Percentiles rank a stretch among this genome's conserved stretches.
Conservation (phyloP, 1,140 invertebrate genomes). For the Vanessa tameamea region DNA sequence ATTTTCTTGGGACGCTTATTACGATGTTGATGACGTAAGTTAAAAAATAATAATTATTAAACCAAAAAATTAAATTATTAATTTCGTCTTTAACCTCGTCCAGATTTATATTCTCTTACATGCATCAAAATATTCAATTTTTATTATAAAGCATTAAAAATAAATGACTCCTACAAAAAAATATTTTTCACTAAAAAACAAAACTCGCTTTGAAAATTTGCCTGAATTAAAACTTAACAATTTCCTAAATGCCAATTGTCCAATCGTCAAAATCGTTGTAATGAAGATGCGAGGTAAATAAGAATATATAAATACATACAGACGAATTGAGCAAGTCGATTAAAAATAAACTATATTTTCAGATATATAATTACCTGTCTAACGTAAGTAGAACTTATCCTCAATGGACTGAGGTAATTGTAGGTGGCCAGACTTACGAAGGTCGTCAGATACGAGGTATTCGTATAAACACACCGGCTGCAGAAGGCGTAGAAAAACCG, state of each 20-base stretch:
- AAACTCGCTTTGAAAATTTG: too few species aligned
- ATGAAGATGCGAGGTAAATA: background rate
- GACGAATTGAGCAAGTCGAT: background rate
- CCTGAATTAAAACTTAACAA: too few species aligned
- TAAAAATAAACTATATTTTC: slow-evolving; percentile 20
- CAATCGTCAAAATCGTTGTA: too few species aligned
- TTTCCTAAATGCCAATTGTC: background rate
- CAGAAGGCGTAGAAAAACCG: slow-evolving; percentile 48
- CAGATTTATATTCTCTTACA: too few species aligned
- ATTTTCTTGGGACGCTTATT: slow-evolving; percentile 65
- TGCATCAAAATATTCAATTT: too few species aligned
- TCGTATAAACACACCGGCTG: slow-evolving; percentile 57
- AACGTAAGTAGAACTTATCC: slow-evolving; percentile 51
- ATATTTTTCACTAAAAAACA: too few species aligned
- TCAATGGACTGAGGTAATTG: slow-evolving; percentile 51
- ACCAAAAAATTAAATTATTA: too few species aligned
- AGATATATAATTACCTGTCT: slow-evolving; percentile 62
- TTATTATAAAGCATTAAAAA: too few species aligned
- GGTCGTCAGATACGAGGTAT: slow-evolving; percentile 60
- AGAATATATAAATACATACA: background rate
- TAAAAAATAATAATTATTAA: background rate
- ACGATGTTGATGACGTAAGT: slow-evolving; percentile 65
- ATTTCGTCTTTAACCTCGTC: too few species aligned
- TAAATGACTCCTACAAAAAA: too few species aligned
- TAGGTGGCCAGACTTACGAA: slow-evolving; percentile 62